phyloP scores from a whole-genome alignment of 53 echinoderm and acorn worm species.

The Actinopyga echinites region DNA sequence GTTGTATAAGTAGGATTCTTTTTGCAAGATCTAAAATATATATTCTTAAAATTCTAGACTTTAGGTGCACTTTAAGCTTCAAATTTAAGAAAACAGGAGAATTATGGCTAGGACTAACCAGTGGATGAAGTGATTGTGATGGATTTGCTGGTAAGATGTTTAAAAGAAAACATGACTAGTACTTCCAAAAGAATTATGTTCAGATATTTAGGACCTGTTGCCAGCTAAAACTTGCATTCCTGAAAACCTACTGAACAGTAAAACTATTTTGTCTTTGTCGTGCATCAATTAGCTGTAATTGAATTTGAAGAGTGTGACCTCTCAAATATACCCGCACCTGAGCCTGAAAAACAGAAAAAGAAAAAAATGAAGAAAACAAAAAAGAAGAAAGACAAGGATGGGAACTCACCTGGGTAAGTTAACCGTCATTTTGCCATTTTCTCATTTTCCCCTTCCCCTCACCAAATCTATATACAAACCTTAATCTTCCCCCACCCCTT shows the following conservation, averaged over 20 bases:
- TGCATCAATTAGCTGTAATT: constrained; percentile 61
- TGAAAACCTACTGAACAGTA: not conserved
- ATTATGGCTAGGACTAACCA: no score
- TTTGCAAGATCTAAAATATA: no score
- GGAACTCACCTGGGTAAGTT: constrained; percentile 81
- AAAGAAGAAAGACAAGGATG: constrained; percentile 81
- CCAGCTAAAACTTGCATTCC: not conserved
- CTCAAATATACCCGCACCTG: constrained; percentile 91
- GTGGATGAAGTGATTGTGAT: no score
- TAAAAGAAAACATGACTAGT: not conserved
- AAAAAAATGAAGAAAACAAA: constrained; percentile 75
- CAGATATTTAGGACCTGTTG: no score
- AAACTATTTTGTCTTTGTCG: not conserved
- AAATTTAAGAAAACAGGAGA: not conserved
- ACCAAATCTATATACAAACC: no score
- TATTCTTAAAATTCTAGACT: no score
- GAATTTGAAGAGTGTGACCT: constrained; percentile 98
- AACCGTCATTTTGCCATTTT: no score
- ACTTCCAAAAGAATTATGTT: no score
- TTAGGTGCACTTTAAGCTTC: no score
- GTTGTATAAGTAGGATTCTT: no score
- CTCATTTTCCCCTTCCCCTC: no score
- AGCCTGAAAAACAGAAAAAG: constrained; percentile 80
- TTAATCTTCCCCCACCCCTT: no score
- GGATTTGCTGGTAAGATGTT: not conserved